Evolutionary conservation across 2,888 invertebrate genomes (phyloP).

Genomic region (Elmis aenea): DNA sequence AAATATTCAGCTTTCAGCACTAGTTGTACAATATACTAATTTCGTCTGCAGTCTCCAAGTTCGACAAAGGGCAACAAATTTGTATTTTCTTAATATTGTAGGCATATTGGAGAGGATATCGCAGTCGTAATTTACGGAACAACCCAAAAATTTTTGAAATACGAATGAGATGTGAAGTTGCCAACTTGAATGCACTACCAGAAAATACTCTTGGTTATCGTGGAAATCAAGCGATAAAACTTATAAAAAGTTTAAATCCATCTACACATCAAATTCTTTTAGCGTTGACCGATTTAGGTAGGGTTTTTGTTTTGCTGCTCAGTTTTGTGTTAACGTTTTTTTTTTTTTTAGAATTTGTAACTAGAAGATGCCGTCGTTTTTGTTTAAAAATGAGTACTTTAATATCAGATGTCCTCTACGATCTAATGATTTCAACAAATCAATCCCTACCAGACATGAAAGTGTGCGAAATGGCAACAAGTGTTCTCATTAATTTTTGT

Average conservation of each 20-base stretch:
- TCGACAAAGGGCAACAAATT: background rate
- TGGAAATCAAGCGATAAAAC: slow-evolving; percentile 35
- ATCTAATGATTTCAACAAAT: slow-evolving; percentile 44
- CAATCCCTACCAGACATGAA: slow-evolving; percentile 59
- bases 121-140: slow-evolving; percentile 31
- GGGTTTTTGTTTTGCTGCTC: no score
- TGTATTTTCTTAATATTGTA: slow-evolving; percentile 6
- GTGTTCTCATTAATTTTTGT: slow-evolving; percentile 62
- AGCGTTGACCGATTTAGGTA: slow-evolving; percentile 46
- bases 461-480: slow-evolving; percentile 51
- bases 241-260: slow-evolving; percentile 32
- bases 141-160: slow-evolving; percentile 32
- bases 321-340: no score
- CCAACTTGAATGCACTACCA: slow-evolving; percentile 33
- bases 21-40: no score
- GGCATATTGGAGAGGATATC: slow-evolving; percentile 47
- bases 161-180: slow-evolving; percentile 34
- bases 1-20: no score
- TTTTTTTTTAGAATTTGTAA: slow-evolving; percentile 44
- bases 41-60: no score
- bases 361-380: slow-evolving; percentile 38
- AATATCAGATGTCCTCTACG: slow-evolving; percentile 43
- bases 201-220: slow-evolving; percentile 40
- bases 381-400: slow-evolving; percentile 38
- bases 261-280: slow-evolving; percentile 41